Evolutionary conservation across 2,888 invertebrate species (phyloP).

Genomic region (Drosophila silvestris): DNA sequence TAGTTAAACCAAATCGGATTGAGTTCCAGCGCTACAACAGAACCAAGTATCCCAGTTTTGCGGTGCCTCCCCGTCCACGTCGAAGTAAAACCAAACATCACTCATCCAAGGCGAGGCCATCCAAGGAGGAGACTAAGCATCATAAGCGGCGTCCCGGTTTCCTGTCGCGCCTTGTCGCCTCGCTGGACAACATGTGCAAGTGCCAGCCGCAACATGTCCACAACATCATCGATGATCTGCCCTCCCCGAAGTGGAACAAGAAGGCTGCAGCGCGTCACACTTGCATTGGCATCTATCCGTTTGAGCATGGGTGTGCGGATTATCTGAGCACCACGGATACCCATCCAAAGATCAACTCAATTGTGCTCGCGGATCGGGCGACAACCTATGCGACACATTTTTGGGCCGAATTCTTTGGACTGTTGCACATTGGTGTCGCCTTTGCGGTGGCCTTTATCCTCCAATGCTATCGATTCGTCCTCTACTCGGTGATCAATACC

Average conservation of each 20-base stretch:
- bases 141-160: slow-evolving; percentile 39
- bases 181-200: slow-evolving; percentile 74
- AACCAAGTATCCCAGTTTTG: slow-evolving; percentile 30
- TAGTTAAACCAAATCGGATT: slow-evolving; percentile 76
- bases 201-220: slow-evolving; percentile 50
- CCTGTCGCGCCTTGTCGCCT: slow-evolving; percentile 62
- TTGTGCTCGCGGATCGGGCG: slow-evolving; percentile 87
- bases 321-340: slow-evolving; percentile 88
- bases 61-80: slow-evolving; percentile 37
- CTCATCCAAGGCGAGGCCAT: background rate
- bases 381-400: slow-evolving; percentile 88
- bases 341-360: slow-evolving; percentile 87
- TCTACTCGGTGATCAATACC: slow-evolving; percentile 87
- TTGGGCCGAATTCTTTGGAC: slow-evolving; percentile 89
- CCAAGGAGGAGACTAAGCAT: slow-evolving; percentile 6
- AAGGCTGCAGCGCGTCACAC: slow-evolving; percentile 62
- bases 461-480: slow-evolving; percentile 87
- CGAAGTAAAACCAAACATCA: slow-evolving; percentile 27
- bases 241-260: slow-evolving; percentile 69
- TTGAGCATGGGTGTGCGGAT: slow-evolving; percentile 89
- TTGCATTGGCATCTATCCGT: slow-evolving; percentile 88
- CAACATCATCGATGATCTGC: slow-evolving; percentile 70
- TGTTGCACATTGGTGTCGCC: slow-evolving; percentile 87
- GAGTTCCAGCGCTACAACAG: slow-evolving; percentile 80
- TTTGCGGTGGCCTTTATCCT: slow-evolving; percentile 88